A percentile compares a stretch with the other conserved stretches of the same genome.
Conservation (phyloP, 92 coral and sea anemone genomes). For the Actinostola sp. region DNA sequence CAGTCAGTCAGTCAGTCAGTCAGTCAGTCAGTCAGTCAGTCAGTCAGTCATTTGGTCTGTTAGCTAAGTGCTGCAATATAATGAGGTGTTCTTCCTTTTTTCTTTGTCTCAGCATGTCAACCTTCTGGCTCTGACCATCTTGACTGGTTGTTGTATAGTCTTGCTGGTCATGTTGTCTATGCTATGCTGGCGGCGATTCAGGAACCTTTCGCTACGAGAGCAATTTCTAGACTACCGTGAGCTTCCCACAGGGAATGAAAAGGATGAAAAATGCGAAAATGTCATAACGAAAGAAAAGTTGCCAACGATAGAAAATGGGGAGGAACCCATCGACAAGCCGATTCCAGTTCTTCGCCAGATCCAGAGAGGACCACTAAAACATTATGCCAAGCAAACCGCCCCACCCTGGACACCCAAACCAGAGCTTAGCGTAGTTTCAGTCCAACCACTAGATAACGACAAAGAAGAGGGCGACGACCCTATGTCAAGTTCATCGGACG, state of each 20-base stretch:
- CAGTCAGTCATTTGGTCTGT: no score
- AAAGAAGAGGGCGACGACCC: conserved; percentile 85
- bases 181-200: conserved; percentile 81
- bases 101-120: conserved; percentile 10
- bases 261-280: conserved; percentile 37
- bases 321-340: conserved; percentile 35
- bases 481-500: conserved; percentile 88
- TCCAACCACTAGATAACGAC: conserved; percentile 83
- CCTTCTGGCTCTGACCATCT: conserved; percentile 59
- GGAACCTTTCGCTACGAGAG: conserved; percentile 77
- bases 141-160: conserved; percentile 53
- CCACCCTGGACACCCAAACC: conserved; percentile 97
- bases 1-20: no score
- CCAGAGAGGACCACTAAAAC: conserved; percentile 53
- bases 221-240: conserved; percentile 90
- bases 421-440: conserved; percentile 87
- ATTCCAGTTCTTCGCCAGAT: conserved; percentile 42
- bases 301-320: conserved; percentile 49
- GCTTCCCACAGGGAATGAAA: conserved; percentile 71
- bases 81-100: not conserved
- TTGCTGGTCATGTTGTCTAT: conserved; percentile 75
- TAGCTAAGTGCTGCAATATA: not conserved
- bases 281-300: conserved; percentile 13
- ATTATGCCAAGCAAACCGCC: conserved; percentile 49
- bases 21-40: no score